phyloP scores from a whole-genome alignment of 2,113 vertebrate genomes.

The Hepsetus odoe region DNA sequence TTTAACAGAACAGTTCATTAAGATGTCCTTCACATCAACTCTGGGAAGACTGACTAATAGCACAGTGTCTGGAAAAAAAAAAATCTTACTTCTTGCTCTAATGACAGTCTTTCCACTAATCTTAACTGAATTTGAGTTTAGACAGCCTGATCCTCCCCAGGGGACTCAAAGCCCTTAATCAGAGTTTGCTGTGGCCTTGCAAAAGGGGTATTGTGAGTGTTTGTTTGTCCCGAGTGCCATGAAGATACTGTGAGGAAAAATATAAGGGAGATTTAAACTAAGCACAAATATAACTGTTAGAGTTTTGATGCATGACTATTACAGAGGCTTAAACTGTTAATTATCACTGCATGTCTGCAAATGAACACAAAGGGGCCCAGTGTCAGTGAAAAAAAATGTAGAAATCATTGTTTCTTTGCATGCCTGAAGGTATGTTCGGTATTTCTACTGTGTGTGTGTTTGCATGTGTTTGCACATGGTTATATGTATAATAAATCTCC shows the following conservation, averaged over 20 bases:
- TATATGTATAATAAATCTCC: neutral
- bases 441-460: slow-evolving; percentile 1
- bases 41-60: neutral
- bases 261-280: neutral
- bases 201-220: neutral
- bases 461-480: slow-evolving; percentile 37
- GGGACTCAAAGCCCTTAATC: slow-evolving; percentile 23
- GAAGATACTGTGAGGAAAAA: neutral
- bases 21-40: slow-evolving; percentile 13
- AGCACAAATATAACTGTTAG: neutral
- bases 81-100: neutral
- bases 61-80: neutral
- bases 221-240: neutral
- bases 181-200: slow-evolving; percentile 25
- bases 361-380: slow-evolving; percentile 14
- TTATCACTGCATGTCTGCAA: slow-evolving; percentile 5
- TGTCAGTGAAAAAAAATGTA: slow-evolving; percentile 14
- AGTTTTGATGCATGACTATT: neutral
- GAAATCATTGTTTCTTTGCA: slow-evolving; percentile 6
- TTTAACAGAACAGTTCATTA: neutral
- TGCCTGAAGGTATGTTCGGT: slow-evolving; percentile 26
- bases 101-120: slow-evolving; percentile 11
- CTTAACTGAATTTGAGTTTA: slow-evolving; percentile 28
- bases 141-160: slow-evolving; percentile 12
- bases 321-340: slow-evolving; percentile 10